These are phyloP conservation scores for Platyura marginata DNA, from an alignment of 1,140 invertebrate genomes.

Conservation along the genomic window DNA sequence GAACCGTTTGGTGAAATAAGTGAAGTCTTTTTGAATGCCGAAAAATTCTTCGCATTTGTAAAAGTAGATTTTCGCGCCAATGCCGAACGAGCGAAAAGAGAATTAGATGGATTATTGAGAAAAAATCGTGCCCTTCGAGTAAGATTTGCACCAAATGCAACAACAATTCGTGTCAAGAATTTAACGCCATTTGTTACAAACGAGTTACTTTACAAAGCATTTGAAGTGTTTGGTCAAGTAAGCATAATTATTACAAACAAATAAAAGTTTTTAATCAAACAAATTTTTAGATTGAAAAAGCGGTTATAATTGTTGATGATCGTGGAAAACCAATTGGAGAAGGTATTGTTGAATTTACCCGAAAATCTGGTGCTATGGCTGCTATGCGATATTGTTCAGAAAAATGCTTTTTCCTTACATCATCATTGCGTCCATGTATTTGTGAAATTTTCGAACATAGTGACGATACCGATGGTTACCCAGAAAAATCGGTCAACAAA, in stretches of 20 bases:
- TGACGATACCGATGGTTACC: conserved; percentile 86
- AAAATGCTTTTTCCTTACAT: conserved; percentile 87
- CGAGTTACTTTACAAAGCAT: conserved; percentile 82
- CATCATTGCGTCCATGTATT: conserved; percentile 72
- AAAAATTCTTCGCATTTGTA: conserved; percentile 96
- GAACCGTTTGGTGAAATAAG: conserved; percentile 66
- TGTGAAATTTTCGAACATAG: conserved; percentile 77
- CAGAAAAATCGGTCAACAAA: conserved; percentile 76
- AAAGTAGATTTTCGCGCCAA: conserved; percentile 88
- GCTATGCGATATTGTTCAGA: conserved; percentile 81
- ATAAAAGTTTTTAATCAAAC: no score
- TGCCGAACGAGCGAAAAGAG: conserved; percentile 92
- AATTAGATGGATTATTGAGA: conserved; percentile 74
- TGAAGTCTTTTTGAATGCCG: conserved; percentile 85
- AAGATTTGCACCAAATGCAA: conserved; percentile 86
- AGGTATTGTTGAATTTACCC: conserved; percentile 88
- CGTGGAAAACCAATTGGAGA: conserved; percentile 86
- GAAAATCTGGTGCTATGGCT: conserved; percentile 72
- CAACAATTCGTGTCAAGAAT: conserved; percentile 85
- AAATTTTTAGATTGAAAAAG: conserved; percentile 61
- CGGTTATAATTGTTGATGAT: conserved; percentile 89
- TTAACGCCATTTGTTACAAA: conserved; percentile 85
- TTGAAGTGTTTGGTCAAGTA: conserved; percentile 81
- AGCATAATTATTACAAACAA: no score
- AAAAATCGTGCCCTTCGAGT: conserved; percentile 79